Evolutionary conservation across 2,113 vertebrate genomes (phyloP).

Genomic region (Zootoca vivipara): DNA sequence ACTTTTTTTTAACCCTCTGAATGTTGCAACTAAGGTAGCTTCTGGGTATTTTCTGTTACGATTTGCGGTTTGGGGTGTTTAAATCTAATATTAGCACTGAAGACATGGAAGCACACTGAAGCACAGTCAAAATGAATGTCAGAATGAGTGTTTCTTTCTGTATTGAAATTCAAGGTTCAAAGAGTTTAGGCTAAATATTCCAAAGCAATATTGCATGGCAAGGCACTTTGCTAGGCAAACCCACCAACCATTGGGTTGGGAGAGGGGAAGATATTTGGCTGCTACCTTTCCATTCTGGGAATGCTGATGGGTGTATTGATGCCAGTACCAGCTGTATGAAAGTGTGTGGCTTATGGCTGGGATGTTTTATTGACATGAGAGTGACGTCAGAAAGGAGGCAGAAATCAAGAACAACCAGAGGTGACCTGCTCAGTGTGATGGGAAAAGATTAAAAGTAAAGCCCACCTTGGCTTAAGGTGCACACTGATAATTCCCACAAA

Average conservation of each 20-base stretch:
- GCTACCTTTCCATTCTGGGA: background rate
- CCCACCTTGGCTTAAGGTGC: background rate
- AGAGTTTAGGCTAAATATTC: background rate
- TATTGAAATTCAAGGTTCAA: background rate
- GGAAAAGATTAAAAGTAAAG: background rate
- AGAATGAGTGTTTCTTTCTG: background rate
- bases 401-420: background rate
- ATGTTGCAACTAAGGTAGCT: background rate
- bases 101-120: background rate
- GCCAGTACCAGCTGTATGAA: background rate
- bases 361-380: background rate
- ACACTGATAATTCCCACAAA: background rate
- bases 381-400: background rate
- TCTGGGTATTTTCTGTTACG: background rate
- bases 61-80: background rate
- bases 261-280: background rate
- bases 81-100: too few relatives aligned
- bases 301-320: background rate
- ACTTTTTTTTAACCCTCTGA: background rate
- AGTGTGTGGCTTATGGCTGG: background rate
- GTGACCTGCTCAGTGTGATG: background rate
- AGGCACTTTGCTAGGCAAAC: background rate
- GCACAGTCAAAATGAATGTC: background rate
- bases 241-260: background rate
- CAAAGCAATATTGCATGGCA: background rate